Evolutionary conservation across 2,797 vertebrate species (phyloP).

Genomic region (Thaleichthys pacificus): DNA sequence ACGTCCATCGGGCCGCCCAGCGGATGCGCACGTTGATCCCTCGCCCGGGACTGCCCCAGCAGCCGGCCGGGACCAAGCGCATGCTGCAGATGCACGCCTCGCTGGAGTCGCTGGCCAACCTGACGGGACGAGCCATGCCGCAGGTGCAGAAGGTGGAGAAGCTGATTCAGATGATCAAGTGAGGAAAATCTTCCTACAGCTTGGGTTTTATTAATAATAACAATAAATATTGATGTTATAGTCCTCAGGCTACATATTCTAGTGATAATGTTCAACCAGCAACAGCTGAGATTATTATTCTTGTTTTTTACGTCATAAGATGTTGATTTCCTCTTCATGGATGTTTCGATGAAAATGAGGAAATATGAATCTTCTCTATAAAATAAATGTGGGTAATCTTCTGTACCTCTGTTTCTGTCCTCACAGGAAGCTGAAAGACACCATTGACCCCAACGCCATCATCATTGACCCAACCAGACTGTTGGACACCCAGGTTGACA

Average conservation of each 20-base stretch:
- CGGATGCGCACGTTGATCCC: conserved; percentile 56
- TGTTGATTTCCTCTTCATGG: not conserved
- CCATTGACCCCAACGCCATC: conserved; percentile 67
- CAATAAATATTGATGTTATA: not conserved
- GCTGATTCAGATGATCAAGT: conserved; percentile 49
- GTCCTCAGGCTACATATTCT: not conserved
- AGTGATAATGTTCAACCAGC: not conserved
- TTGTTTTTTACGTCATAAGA: not conserved
- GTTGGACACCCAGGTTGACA: conserved; percentile 71
- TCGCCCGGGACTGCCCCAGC: not conserved
- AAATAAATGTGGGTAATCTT: not conserved
- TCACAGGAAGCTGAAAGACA: conserved; percentile 72
- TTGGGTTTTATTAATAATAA: not conserved
- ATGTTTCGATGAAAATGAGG: not conserved
- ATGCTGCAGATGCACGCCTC: conserved; percentile 70
- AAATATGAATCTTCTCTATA: not conserved
- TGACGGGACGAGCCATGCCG: conserved; percentile 57
- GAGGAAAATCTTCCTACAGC: conserved; percentile 2
- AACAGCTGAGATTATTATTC: not conserved
- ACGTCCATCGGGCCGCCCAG: conserved; percentile 60
- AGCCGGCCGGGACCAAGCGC: conserved; percentile 45
- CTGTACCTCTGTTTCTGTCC: conserved; percentile 19
- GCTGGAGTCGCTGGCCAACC: conserved; percentile 67
- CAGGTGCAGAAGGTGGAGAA: conserved; percentile 68
- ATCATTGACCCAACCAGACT: conserved; percentile 63